A percentile compares a stretch with the other conserved stretches of the same genome.
phyloP scores from a whole-genome alignment of 2,797 vertebrate genomes.

The Sylvia borin region DNA sequence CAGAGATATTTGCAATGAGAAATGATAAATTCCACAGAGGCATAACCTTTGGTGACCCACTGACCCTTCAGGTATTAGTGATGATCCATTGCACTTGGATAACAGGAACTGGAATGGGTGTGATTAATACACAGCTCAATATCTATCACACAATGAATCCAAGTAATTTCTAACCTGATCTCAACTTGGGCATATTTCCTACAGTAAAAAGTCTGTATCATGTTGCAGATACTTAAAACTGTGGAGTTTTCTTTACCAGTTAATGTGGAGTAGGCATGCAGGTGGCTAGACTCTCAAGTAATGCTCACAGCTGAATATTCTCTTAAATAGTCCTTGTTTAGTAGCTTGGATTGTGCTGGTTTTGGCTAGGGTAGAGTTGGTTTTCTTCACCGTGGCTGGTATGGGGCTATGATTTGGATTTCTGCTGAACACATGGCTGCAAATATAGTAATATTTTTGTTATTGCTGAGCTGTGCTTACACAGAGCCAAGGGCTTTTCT shows the following conservation, averaged over 20 bases:
- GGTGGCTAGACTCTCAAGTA: neutral
- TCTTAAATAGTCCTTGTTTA: neutral
- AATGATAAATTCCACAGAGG: neutral
- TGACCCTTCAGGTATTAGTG: neutral
- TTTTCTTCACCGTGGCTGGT: neutral
- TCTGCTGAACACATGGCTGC: neutral
- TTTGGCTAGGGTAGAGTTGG: neutral
- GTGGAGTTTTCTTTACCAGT: neutral
- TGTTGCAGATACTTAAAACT: neutral
- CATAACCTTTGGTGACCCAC: neutral
- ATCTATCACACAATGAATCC: neutral
- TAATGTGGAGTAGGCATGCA: neutral
- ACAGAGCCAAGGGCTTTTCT: neutral
- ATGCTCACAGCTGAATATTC: neutral
- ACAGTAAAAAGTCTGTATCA: neutral
- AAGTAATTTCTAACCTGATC: neutral
- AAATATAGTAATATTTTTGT: neutral
- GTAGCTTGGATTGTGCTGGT: neutral
- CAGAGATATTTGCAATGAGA: neutral
- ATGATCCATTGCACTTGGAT: neutral
- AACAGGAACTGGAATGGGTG: neutral
- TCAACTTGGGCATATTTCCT: neutral
- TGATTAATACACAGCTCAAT: neutral
- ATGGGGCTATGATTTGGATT: neutral
- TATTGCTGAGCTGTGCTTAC: neutral